phyloP scores from a whole-genome alignment of 2,797 vertebrate species.

The Crenichthys baileyi region DNA sequence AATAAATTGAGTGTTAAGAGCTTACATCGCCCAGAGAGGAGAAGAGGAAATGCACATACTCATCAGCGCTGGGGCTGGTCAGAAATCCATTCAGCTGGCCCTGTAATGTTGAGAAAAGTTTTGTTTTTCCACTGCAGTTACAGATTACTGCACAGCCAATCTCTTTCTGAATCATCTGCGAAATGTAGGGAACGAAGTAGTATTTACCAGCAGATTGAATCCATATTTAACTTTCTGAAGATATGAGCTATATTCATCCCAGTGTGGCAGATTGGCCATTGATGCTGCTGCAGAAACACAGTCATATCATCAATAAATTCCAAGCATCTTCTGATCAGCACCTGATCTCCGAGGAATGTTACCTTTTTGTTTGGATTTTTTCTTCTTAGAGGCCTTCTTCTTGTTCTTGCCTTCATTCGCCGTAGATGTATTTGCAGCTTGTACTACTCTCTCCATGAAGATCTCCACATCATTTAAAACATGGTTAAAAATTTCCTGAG shows the following conservation, averaged over 20 bases:
- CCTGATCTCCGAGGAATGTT: not conserved
- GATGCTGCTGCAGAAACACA: constrained; percentile 27
- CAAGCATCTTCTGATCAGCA: not conserved
- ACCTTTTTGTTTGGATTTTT: constrained; percentile 54
- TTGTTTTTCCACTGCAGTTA: not conserved
- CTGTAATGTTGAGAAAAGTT: constrained; percentile 57
- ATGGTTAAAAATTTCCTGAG: constrained; percentile 83
- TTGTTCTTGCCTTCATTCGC: constrained; percentile 49
- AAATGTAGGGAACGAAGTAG: not conserved
- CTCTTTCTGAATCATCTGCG: not conserved
- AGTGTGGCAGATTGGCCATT: constrained; percentile 54
- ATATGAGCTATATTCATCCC: constrained; percentile 66
- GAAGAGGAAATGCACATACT: constrained; percentile 82
- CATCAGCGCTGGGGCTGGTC: constrained; percentile 54
- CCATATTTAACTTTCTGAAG: constrained; percentile 85
- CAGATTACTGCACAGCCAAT: not conserved
- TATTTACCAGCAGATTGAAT: constrained; percentile 82
- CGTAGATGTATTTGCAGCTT: not conserved
- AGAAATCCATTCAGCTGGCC: constrained; percentile 69
- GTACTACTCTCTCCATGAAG: constrained; percentile 61
- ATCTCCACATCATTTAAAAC: constrained; percentile 77
- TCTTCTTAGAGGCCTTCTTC: constrained; percentile 45
- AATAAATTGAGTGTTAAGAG: not conserved
- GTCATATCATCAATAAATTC: not conserved
- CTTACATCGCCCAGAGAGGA: constrained; percentile 74